Percentiles rank a stretch among this genome's conserved stretches.
phyloP scores from a whole-genome alignment of 2,888 invertebrate genomes.

The Andrena minutula region DNA sequence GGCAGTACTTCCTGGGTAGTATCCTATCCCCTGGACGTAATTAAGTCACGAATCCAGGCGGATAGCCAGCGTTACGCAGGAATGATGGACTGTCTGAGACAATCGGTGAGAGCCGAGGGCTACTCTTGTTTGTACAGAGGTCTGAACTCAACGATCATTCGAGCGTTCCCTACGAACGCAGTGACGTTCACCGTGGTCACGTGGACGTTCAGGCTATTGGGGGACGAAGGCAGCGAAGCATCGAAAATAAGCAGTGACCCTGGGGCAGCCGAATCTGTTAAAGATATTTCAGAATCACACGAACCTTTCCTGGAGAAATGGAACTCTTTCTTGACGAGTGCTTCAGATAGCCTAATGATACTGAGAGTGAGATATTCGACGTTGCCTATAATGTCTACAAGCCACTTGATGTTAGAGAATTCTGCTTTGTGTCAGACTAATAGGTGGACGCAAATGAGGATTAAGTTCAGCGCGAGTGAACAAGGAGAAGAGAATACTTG shows the following conservation, averaged over 20 bases:
- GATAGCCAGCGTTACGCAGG: constrained; percentile 89
- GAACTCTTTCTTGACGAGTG: constrained; percentile 38
- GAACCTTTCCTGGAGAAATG: constrained; percentile 49
- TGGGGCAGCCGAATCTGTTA: constrained; percentile 4
- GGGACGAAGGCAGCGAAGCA: constrained; percentile 56
- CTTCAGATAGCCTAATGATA: constrained; percentile 21
- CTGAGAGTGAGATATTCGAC: constrained; percentile 41
- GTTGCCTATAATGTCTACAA: constrained; percentile 18
- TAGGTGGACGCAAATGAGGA: neutral
- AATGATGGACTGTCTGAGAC: constrained; percentile 90
- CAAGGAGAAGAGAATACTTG: neutral
- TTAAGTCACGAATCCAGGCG: constrained; percentile 95
- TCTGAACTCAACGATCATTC: constrained; percentile 91
- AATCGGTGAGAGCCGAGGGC: constrained; percentile 91
- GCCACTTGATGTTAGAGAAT: neutral
- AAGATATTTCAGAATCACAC: neutral
- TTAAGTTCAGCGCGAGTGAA: neutral
- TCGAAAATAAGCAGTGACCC: neutral
- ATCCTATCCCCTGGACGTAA: constrained; percentile 95
- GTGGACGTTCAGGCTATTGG: constrained; percentile 89
- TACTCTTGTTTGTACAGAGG: constrained; percentile 91
- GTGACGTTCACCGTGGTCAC: constrained; percentile 95
- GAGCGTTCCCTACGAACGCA: constrained; percentile 97
- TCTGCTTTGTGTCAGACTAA: neutral
- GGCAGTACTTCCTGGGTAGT: constrained; percentile 95